Evolutionary conservation across 2,113 vertebrate species (phyloP).

Genomic region (Calypte anna): DNA sequence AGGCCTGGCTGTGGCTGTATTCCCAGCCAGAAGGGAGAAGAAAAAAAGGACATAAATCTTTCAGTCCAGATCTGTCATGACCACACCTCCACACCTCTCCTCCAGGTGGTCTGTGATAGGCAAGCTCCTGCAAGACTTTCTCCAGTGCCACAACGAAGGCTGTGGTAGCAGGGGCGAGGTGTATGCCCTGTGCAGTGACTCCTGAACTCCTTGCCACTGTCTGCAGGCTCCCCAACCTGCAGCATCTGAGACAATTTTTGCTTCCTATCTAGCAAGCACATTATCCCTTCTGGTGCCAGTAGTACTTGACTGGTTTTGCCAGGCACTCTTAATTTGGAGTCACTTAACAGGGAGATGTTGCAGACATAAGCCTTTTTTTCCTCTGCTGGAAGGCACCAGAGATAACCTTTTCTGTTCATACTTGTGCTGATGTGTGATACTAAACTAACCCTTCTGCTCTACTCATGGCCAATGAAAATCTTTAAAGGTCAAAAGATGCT

Average conservation of each 20-base stretch:
- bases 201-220: not conserved
- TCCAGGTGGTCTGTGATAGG: not conserved
- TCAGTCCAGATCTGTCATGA: not conserved
- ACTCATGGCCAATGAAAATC: not conserved
- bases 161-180: not conserved
- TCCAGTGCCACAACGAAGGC: not conserved
- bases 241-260: not conserved
- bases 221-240: not conserved
- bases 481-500: not conserved
- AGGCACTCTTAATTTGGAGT: not conserved
- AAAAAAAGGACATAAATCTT: not conserved
- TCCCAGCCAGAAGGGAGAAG: not conserved
- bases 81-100: not conserved
- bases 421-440: accelerated
- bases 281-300: not conserved
- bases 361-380: not conserved
- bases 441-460: not conserved
- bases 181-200: not conserved
- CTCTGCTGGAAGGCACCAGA: not conserved
- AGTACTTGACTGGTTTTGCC: not conserved
- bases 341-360: not conserved
- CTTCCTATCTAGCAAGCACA: not conserved
- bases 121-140: not conserved
- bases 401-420: not conserved
- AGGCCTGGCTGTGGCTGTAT: not conserved